Conservation (phyloP, 2,888 invertebrate genomes). For the Pyrrhosoma nymphula region DNA sequence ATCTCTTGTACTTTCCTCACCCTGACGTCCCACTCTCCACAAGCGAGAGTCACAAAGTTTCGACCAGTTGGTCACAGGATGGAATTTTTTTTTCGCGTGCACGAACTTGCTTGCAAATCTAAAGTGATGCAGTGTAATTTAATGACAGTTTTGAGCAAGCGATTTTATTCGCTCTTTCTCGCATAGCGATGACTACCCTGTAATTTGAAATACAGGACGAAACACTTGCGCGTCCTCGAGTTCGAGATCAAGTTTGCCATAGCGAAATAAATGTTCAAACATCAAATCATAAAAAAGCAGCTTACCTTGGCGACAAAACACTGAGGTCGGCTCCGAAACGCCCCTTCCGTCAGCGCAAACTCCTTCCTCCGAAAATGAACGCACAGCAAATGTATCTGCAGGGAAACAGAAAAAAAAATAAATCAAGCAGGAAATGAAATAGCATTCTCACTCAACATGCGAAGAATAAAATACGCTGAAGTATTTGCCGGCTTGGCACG, state of each 20-base stretch:
- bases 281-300: neutral
- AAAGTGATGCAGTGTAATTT: too few relatives aligned
- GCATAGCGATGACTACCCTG: neutral
- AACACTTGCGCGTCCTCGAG: neutral
- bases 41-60: too few relatives aligned
- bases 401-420: neutral
- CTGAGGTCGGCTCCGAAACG: neutral
- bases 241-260: neutral
- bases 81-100: too few relatives aligned
- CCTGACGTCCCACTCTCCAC: too few relatives aligned
- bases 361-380: constrained; percentile 20
- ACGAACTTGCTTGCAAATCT: too few relatives aligned
- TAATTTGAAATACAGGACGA: neutral
- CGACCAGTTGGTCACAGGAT: too few relatives aligned
- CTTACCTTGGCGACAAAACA: neutral
- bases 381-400: constrained; percentile 12
- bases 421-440: neutral
- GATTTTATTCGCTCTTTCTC: neutral
- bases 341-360: neutral
- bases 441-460: neutral
- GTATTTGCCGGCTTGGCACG: neutral
- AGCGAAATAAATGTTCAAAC: neutral
- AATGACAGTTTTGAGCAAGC: too few relatives aligned
- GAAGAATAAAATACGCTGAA: neutral
- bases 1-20: too few relatives aligned